Base-by-base conservation (phyloP, 2,888 invertebrate genomes). In the Amphiduros pacificus region DNA sequence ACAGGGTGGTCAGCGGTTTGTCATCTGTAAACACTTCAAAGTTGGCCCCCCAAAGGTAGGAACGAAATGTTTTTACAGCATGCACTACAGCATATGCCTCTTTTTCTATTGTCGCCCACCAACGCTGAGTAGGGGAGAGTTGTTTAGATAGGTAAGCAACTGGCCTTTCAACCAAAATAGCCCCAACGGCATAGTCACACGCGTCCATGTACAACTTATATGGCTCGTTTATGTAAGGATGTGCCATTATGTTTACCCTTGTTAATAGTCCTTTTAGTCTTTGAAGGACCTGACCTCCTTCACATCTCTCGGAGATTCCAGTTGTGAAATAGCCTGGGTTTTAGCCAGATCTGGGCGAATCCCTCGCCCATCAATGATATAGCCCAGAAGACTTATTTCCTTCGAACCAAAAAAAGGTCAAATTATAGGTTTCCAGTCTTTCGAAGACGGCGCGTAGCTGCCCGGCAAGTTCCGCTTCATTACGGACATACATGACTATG, bases 41-140 rank as follows among this genome's bases (percentile, higher is more conserved):
- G 1, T 48, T 14, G 5, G 60, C 53, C 1, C 49, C 55, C n/a
- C 26, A 61, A 22, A 61, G 26, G 32, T 61, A 61, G 1, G 61
- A 27, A 11, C 50, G 9, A n/a, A 61, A 22, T 27, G 48, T 55
- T 17, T 28, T 32, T 17, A 60, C 11, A 9, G 29, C 26, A 26
- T 40, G 4, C 6, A 54, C 29, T 27, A 60, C 44, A 0, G 53
- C 54, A 31, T 40, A 60, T 6, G 53, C 60, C 24, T 60, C 60
- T 27, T 53, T 52, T 31, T 60, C 60, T 20, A 60, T 58, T 5
- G 29, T 32, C 14, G 58, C 58, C 58, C 58, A 58, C 4, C 27
- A 28, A 22, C 14, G 4, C 24, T 49, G 31, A 17, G 32, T 6
- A 6, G 2, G 9, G 20, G 20, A 6, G 5, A 58, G 14, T 17